Base-by-base conservation (phyloP, 35 echinoderm and acorn worm genomes). In the Hemicentrotus pulcherrimus region DNA sequence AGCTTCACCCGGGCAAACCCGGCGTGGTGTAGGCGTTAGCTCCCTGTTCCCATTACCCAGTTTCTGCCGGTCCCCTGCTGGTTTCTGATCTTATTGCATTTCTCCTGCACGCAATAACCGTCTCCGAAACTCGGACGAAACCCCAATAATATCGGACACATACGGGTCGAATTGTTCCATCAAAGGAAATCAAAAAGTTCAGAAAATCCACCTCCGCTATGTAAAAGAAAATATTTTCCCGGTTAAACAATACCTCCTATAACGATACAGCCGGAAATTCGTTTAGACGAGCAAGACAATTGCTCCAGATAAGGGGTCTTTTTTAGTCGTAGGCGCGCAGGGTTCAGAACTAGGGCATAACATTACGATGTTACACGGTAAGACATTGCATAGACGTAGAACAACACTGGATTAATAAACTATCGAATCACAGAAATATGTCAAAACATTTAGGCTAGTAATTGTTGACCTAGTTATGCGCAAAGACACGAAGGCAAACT, bases 351-450 rank as follows among this genome's bases (percentile, higher is more conserved):
- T 24, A 15, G 88, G 88, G 32, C 88, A 90, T 90, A 14, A 90
- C 31, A 24, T 78, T 78, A 78, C 65, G 22, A 78, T n/a, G 28
- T 78, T 15, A 78, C 65, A 78, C 19, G 65, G 61, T 78, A 78
- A 78, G 19, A 78, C 65, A 78, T 78, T 55, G 50, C 6, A 55
- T 30, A 86, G 86, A 86, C 86, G 48, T 50, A 93, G 91, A 58
- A 93, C 32, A 48, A 93, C 48, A 93, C 46, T 31, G 48, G 91
- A 93, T 93, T 93, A 93, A 93, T 93, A 47, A 28, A 31, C 91
- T 58, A 48, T 93, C 91, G 48, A 93, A 93, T 93, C 91, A 58
- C 91, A 58, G 48, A 93, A 93, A 93, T 93, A 93, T 93, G 91
- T 93, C 91, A 93, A 93, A 93, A 93, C 91, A 93, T 93, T 93